phyloP scores from a whole-genome alignment of 2,797 vertebrate species.

The Enoplosus armatus region DNA sequence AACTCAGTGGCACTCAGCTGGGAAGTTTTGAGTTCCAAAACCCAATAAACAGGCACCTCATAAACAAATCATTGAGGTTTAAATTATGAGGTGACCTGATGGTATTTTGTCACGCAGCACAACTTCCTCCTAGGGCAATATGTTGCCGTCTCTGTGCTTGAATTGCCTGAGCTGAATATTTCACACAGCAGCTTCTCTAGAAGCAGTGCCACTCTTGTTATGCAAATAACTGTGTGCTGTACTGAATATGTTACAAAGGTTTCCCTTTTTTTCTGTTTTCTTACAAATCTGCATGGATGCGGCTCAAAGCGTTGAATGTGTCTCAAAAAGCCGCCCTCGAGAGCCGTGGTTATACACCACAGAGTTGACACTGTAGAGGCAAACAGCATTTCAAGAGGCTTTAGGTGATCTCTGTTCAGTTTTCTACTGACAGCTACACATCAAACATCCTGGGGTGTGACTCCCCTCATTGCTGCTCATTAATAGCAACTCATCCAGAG shows the following conservation, averaged over 20 bases:
- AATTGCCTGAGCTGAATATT: conserved; percentile 32
- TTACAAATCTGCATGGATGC: conserved; percentile 34
- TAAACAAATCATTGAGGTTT: conserved; percentile 22
- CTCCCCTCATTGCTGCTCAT: background rate
- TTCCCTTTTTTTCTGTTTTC: background rate
- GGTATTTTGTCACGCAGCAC: conserved; percentile 6
- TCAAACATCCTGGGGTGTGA: conserved; percentile 28
- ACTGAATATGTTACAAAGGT: conserved; percentile 17
- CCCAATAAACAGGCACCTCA: conserved; percentile 13
- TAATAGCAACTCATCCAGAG: conserved; percentile 6
- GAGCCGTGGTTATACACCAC: background rate
- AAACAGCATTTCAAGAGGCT: conserved; percentile 30
- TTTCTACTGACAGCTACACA: conserved; percentile 22
- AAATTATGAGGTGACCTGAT: conserved; percentile 16
- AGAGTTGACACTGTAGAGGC: conserved; percentile 6
- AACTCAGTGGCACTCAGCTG: conserved; percentile 8
- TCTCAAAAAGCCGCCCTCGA: conserved; percentile 4
- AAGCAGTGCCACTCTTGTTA: conserved; percentile 23
- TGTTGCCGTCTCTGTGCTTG: background rate
- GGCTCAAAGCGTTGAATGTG: background rate
- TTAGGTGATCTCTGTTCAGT: background rate
- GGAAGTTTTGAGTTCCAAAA: conserved; percentile 20
- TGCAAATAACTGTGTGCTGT: conserved; percentile 35
- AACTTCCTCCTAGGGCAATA: background rate
- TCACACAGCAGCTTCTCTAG: conserved; percentile 14